Evolutionary conservation across 1,140 invertebrate genomes (phyloP).

Genomic region (Drosophila saltans): DNA sequence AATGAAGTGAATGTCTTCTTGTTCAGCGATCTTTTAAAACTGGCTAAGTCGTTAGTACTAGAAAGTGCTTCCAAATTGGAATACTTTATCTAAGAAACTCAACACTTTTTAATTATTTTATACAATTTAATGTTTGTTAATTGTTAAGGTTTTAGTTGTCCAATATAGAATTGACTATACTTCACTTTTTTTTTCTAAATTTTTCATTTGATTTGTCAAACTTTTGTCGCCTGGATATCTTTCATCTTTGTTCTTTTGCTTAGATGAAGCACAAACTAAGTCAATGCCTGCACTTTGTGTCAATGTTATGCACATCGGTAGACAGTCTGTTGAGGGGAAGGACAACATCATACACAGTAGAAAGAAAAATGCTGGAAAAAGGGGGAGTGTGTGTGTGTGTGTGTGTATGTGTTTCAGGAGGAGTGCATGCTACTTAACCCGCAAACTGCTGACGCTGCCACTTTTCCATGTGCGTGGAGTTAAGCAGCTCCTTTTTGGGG

Average conservation of each 20-base stretch:
- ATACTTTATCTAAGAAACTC: no score
- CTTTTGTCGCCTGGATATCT: constrained; percentile 16
- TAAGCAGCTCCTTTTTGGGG: background rate
- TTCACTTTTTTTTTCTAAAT: no score
- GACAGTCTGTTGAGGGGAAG: constrained; percentile 17
- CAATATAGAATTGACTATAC: no score
- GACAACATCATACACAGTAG: no score
- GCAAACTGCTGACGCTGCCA: constrained; percentile 66
- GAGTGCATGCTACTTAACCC: constrained; percentile 68
- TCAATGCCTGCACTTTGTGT: constrained; percentile 66
- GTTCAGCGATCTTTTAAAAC: no score
- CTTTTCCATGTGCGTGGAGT: constrained; percentile 44
- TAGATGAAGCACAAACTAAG: background rate
- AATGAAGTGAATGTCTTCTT: no score
- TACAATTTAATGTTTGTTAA: no score
- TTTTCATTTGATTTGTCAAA: background rate
- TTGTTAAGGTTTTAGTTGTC: no score
- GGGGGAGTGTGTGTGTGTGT: constrained; percentile 14
- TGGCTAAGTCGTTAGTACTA: no score
- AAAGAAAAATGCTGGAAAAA: no score
- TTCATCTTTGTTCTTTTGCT: background rate
- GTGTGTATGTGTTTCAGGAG: background rate
- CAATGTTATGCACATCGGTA: constrained; percentile 75
- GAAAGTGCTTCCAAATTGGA: no score
- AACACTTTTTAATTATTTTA: no score